phyloP scores from a whole-genome alignment of 1,140 invertebrate genomes.

The Daktulosphaira vitifoliae region DNA sequence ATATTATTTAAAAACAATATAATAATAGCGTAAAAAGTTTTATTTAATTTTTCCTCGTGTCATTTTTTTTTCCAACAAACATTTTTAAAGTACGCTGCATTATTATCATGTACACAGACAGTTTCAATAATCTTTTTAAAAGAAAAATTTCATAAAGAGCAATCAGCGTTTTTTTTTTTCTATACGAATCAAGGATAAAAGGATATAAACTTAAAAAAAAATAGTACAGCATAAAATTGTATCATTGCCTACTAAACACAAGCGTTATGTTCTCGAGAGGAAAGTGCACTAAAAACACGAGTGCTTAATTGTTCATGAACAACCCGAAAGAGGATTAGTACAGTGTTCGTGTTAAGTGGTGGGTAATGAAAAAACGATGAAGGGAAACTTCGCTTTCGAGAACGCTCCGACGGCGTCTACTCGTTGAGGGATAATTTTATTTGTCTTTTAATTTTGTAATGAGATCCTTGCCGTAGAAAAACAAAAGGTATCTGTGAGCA shows the following conservation, averaged over 20 bases:
- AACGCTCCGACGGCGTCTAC: background rate
- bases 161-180: too few species aligned
- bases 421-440: slow-evolving; percentile 12
- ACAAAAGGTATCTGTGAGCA: slow-evolving; percentile 14
- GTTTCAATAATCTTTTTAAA: too few species aligned
- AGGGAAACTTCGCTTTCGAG: background rate
- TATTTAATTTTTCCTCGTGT: too few species aligned
- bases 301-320: slow-evolving; percentile 20
- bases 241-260: background rate
- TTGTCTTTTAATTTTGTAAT: slow-evolving; percentile 18
- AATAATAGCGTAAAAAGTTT: too few species aligned
- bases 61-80: too few species aligned
- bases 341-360: slow-evolving; percentile 30
- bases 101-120: too few species aligned
- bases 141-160: too few species aligned
- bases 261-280: background rate
- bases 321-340: slow-evolving; percentile 20
- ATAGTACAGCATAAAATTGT: too few species aligned
- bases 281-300: slow-evolving; percentile 17
- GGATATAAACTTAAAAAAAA: too few species aligned
- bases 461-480: background rate
- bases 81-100: too few species aligned
- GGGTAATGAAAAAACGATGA: background rate
- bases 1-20: too few species aligned
- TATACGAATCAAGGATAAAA: too few species aligned